Conservation (phyloP, 2,113 vertebrate genomes). For the Thamnophis sirtalis region DNA sequence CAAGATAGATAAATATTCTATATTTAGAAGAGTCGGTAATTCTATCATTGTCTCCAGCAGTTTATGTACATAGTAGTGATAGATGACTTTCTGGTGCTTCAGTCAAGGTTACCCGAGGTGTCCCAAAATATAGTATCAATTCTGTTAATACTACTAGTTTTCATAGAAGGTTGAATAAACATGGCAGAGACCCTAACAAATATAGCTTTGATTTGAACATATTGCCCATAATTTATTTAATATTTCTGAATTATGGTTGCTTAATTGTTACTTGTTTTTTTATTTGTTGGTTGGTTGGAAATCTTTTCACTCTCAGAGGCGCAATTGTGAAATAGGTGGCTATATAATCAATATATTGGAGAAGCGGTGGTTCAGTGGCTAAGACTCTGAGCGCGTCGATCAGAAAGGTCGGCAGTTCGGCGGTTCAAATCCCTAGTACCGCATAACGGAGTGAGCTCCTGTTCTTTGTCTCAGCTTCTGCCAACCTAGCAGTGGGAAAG, state of each 20-base stretch:
- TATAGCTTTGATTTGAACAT: background rate
- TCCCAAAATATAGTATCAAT: background rate
- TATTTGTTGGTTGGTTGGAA: background rate
- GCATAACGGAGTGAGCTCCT: too few species aligned
- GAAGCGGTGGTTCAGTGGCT: too few species aligned
- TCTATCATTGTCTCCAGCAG: slow-evolving; percentile 19
- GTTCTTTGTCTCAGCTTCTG: too few species aligned
- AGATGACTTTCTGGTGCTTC: background rate
- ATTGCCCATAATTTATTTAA: background rate
- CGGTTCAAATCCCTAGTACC: too few species aligned
- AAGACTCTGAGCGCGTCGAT: too few species aligned
- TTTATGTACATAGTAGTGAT: background rate
- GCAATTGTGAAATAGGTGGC: background rate
- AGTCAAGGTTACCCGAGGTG: background rate
- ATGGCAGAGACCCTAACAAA: background rate
- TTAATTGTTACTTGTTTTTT: background rate
- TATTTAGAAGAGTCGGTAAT: background rate
- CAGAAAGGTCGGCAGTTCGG: too few species aligned
- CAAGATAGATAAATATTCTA: background rate
- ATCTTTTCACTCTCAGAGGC: background rate
- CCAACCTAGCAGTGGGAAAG: too few species aligned
- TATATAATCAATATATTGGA: background rate
- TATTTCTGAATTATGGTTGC: background rate
- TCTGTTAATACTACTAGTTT: background rate
- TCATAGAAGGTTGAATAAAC: background rate